phyloP scores from a whole-genome alignment of 2,113 vertebrate species.

The Oceanites oceanicus region DNA sequence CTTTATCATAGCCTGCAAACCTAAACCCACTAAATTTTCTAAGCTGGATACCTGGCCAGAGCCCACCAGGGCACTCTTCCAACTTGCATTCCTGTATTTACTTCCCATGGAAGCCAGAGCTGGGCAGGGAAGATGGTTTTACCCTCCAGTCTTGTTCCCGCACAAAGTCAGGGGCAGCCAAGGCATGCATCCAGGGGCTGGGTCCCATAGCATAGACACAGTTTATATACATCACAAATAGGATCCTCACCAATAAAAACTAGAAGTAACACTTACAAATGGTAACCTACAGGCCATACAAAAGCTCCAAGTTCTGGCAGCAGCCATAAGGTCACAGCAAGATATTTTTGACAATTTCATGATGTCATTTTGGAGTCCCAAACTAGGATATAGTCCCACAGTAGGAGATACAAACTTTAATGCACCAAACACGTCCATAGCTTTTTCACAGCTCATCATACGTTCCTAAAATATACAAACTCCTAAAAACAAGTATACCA shows the following conservation, averaged over 20 bases:
- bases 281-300: not conserved
- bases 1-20: not conserved
- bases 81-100: not conserved
- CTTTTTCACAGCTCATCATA: not conserved
- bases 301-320: not conserved
- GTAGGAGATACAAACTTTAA: not conserved
- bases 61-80: not conserved
- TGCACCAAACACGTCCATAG: not conserved
- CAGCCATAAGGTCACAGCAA: not conserved
- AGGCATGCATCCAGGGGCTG: not conserved
- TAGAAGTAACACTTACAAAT: not conserved
- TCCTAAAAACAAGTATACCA: not conserved
- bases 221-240: not conserved
- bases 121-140: not conserved
- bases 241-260: not conserved
- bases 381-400: not conserved
- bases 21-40: not conserved
- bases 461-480: not conserved
- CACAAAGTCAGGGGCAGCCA: not conserved
- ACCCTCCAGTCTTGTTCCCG: not conserved
- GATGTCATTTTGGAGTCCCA: not conserved
- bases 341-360: not conserved
- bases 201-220: not conserved
- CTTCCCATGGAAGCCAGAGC: not conserved
- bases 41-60: not conserved